Conservation (phyloP, 2,113 vertebrate species). For the Uria lomvia region DNA sequence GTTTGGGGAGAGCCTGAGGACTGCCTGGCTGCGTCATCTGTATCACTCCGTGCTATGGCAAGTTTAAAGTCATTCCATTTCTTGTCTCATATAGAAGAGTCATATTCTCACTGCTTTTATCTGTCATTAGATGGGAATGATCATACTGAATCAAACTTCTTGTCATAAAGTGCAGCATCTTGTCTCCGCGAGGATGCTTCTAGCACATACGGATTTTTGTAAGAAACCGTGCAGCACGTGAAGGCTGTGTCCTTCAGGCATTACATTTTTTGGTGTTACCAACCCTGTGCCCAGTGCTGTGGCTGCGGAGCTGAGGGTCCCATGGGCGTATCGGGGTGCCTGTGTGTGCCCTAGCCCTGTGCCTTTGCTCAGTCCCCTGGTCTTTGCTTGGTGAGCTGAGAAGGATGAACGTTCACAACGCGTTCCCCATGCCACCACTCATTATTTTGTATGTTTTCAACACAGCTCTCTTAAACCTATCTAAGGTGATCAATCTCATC, state of each 20-base stretch:
- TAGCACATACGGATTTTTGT: not conserved
- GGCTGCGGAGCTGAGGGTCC: not conserved
- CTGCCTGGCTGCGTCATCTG: not conserved
- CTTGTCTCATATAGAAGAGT: not conserved
- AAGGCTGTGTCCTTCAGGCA: not conserved
- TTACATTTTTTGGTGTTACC: not conserved
- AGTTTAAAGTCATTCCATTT: not conserved
- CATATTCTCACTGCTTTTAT: not conserved
- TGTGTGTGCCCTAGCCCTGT: not conserved
- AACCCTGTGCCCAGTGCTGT: rapidly evolving
- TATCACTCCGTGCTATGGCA: rapidly evolving
- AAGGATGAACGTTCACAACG: not conserved
- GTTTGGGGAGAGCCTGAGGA: not conserved
- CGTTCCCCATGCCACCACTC: rapidly evolving
- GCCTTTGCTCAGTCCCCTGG: not conserved
- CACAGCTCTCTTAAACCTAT: not conserved
- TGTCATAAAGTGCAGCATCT: not conserved
- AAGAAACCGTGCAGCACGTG: rapidly evolving
- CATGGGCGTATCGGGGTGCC: rapidly evolving
- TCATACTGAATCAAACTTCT: not conserved
- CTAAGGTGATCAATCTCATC: not conserved
- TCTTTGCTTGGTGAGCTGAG: not conserved
- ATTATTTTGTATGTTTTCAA: not conserved
- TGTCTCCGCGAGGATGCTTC: not conserved
- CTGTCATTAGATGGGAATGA: not conserved